Evolutionary conservation across 2,113 vertebrate species (phyloP).

Genomic region (Eubucco bourcierii): DNA sequence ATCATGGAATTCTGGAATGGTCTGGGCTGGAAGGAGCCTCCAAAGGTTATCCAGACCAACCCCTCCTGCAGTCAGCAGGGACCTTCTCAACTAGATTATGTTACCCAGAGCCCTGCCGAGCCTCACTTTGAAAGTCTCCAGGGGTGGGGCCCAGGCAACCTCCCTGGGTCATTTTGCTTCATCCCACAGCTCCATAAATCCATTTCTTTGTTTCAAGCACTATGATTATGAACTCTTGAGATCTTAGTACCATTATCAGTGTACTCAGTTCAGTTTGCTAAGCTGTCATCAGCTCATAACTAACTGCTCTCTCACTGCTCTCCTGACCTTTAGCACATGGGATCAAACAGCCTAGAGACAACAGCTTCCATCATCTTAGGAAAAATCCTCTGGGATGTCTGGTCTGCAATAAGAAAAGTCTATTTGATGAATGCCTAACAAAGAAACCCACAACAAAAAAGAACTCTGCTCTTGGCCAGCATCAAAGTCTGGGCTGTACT

Average conservation of each 20-base stretch:
- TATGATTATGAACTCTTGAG: neutral
- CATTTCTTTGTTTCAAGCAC: neutral
- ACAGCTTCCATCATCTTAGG: neutral
- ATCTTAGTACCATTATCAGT: neutral
- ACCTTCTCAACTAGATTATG: too few relatives aligned
- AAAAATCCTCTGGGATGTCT: neutral
- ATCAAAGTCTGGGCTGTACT: neutral
- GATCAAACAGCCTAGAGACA: neutral
- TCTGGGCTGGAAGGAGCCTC: too few relatives aligned
- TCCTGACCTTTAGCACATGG: neutral
- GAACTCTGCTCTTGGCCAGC: neutral
- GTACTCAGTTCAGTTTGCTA: neutral
- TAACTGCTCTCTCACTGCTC: neutral
- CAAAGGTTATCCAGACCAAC: too few relatives aligned
- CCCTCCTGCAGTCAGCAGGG: too few relatives aligned
- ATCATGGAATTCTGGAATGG: too few relatives aligned
- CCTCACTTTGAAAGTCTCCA: too few relatives aligned
- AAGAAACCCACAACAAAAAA: neutral
- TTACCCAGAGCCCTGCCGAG: too few relatives aligned
- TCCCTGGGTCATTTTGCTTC: neutral
- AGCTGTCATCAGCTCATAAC: neutral
- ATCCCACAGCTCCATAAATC: neutral
- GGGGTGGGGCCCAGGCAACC: too few relatives aligned
- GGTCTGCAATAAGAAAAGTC: neutral
- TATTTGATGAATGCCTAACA: neutral